phyloP scores from a whole-genome alignment of 2,888 invertebrate genomes.

The Sminthurides aquaticus region DNA sequence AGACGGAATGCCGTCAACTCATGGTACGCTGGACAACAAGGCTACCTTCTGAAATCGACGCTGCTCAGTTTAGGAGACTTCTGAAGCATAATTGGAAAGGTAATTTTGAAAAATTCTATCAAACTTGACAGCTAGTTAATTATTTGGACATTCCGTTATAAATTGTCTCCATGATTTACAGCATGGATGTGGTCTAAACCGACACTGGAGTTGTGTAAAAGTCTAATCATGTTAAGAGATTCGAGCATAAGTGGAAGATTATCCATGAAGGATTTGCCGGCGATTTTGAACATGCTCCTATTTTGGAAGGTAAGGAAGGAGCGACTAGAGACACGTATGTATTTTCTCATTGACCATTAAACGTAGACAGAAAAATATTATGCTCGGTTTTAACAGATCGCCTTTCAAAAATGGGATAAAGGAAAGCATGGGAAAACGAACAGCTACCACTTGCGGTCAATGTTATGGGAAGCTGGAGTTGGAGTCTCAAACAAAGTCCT shows the following conservation, averaged over 20 bases:
- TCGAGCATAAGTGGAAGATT: conserved; percentile 59
- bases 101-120: conserved; percentile 43
- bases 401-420: conserved; percentile 57
- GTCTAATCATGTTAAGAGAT: conserved; percentile 62
- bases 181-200: conserved; percentile 56
- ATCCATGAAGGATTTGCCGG: conserved; percentile 55
- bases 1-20: conserved; percentile 53
- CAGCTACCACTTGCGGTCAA: conserved; percentile 58
- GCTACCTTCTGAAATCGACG: conserved; percentile 58
- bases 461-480: conserved; percentile 62
- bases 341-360: no score
- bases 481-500: conserved; percentile 68
- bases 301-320: conserved; percentile 61
- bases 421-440: conserved; percentile 53
- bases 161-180: conserved; percentile 43
- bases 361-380: no score
- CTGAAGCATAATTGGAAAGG: conserved; percentile 55
- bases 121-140: conserved; percentile 3
- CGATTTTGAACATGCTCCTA: conserved; percentile 58
- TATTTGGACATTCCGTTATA: no score
- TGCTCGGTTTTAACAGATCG: conserved; percentile 48
- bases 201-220: conserved; percentile 59
- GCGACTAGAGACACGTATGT: no score
- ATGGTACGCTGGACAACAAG: conserved; percentile 52
- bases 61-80: conserved; percentile 56